Percentiles rank a stretch among this genome's conserved stretches.
Conservation (phyloP, 2,888 invertebrate species). For the Petrolisthes manimaculis region DNA sequence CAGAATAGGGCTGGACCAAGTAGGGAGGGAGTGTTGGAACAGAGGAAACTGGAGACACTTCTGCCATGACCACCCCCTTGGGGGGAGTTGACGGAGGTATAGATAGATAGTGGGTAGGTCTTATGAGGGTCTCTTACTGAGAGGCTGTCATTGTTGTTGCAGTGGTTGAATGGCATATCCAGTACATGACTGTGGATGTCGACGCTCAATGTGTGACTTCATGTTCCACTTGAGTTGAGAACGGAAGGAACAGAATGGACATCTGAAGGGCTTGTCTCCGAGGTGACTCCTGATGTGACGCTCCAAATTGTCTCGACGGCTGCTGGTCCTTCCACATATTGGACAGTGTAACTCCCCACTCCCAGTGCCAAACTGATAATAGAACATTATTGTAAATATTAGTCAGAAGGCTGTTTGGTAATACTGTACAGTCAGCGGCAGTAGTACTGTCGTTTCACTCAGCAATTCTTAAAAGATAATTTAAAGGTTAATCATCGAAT, state of each 20-base stretch:
- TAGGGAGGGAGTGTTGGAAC: too few relatives aligned
- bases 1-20: too few relatives aligned
- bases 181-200: constrained; percentile 45
- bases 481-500: too few relatives aligned
- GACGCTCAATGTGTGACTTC: constrained; percentile 60
- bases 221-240: constrained; percentile 60
- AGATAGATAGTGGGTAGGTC: too few relatives aligned
- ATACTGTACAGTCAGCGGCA: too few relatives aligned
- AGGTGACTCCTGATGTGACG: constrained; percentile 58
- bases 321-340: constrained; percentile 55
- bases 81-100: too few relatives aligned
- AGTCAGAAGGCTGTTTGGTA: too few relatives aligned
- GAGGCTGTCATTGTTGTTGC: constrained; percentile 39
- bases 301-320: constrained; percentile 53
- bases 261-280: constrained; percentile 57
- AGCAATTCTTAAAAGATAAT: too few relatives aligned
- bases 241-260: constrained; percentile 55
- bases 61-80: too few relatives aligned
- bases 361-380: constrained; percentile 29
- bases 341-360: constrained; percentile 47
- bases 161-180: background rate
- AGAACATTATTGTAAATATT: too few relatives aligned
- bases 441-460: too few relatives aligned
- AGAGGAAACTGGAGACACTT: too few relatives aligned
- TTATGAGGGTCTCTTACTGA: constrained; percentile 22